These are phyloP conservation scores for Cuculus canorus DNA, from an alignment of 2,797 vertebrate genomes.

Conservation along the genomic window DNA sequence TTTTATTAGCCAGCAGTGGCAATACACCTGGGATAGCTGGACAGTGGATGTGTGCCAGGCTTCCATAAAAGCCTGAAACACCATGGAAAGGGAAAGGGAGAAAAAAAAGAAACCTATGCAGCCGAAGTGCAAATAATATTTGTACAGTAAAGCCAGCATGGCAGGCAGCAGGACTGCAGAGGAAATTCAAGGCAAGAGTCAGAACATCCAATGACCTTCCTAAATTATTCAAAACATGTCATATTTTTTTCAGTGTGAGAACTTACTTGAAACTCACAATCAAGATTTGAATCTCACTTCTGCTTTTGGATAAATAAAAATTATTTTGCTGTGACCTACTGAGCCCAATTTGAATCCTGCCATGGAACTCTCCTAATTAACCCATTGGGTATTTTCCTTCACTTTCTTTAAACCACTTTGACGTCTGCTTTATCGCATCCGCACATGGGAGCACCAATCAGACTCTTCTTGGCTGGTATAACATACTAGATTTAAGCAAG, in stretches of 20 bases:
- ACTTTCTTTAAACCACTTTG: constrained; percentile 37
- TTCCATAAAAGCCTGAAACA: background rate
- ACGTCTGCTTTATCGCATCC: background rate
- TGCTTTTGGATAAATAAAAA: constrained; percentile 24
- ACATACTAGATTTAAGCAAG: background rate
- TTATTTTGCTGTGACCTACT: background rate
- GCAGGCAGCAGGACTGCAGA: background rate
- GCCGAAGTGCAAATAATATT: background rate
- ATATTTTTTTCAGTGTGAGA: constrained; percentile 14
- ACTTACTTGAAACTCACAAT: background rate
- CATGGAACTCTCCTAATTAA: constrained; percentile 38
- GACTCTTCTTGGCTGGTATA: background rate
- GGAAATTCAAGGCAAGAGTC: background rate
- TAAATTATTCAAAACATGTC: constrained; percentile 44
- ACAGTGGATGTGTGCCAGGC: background rate
- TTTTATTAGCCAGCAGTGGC: background rate
- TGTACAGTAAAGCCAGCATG: background rate
- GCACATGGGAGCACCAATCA: background rate
- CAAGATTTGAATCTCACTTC: constrained; percentile 13
- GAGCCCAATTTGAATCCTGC: constrained; percentile 24
- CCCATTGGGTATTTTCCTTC: constrained; percentile 29
- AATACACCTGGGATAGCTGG: background rate
- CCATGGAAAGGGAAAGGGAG: background rate
- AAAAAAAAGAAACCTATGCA: background rate
- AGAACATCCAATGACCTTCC: constrained; percentile 34